phyloP scores from a whole-genome alignment of 2,888 invertebrate species.

The Panzeria rudis region DNA sequence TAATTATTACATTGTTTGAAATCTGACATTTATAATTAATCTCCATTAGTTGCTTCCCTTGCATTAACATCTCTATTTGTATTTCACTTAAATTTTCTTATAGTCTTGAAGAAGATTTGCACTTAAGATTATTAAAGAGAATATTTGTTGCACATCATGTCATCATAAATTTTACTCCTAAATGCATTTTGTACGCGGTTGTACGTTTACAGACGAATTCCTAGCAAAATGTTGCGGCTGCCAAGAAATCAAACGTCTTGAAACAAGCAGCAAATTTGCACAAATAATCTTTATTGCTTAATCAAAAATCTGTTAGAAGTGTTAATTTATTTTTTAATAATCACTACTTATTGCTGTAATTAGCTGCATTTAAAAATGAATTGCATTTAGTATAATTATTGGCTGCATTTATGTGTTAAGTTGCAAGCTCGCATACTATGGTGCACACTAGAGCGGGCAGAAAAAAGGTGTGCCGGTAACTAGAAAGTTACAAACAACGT shows the following conservation, averaged over 20 bases:
- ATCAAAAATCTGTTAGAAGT: conserved; percentile 4
- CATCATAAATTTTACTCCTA: conserved; percentile 58
- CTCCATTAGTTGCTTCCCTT: conserved; percentile 22
- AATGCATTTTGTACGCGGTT: conserved; percentile 26
- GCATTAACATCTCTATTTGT: conserved; percentile 23
- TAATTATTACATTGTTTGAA: conserved; percentile 26
- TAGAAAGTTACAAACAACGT: too few species aligned
- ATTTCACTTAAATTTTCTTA: neutral
- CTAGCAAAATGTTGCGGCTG: neutral
- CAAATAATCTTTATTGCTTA: conserved; percentile 22
- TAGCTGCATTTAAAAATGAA: neutral
- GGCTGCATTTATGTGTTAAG: too few species aligned
- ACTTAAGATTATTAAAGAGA: conserved; percentile 52
- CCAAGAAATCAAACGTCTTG: conserved; percentile 19
- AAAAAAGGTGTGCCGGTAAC: too few species aligned
- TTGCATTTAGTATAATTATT: too few species aligned
- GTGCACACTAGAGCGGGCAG: too few species aligned
- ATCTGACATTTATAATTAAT: conserved; percentile 56
- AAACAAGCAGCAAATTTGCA: neutral
- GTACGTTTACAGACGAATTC: neutral
- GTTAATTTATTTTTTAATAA: neutral
- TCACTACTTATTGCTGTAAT: neutral
- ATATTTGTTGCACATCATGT: conserved; percentile 56
- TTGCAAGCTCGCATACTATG: too few species aligned
- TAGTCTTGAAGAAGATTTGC: conserved; percentile 13